Conservation (phyloP, 2,888 invertebrate genomes). For the Hirudinaria manillensis region DNA sequence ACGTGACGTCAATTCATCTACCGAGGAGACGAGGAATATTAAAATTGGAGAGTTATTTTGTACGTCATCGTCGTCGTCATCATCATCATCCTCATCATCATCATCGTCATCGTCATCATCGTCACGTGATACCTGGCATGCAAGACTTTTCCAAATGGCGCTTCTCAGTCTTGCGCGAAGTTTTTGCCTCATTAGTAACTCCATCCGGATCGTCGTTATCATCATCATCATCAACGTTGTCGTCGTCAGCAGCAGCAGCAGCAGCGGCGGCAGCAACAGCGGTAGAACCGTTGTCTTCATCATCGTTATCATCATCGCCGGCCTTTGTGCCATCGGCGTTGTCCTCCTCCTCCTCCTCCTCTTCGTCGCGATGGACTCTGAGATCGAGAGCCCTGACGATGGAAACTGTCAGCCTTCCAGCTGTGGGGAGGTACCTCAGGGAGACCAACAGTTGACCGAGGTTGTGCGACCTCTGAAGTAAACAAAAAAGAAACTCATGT, state of each 20-base stretch:
- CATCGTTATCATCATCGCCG: conserved; percentile 35
- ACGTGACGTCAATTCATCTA: too few relatives aligned
- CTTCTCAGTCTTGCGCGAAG: too few relatives aligned
- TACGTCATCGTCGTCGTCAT: conserved; percentile 23
- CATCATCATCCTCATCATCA: conserved; percentile 28
- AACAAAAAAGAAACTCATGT: background rate
- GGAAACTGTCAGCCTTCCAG: conserved; percentile 80
- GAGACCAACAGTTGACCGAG: conserved; percentile 85
- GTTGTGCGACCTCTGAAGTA: conserved; percentile 48
- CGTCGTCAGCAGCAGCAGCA: conserved; percentile 64
- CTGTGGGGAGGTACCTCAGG: conserved; percentile 81
- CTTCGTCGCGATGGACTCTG: conserved; percentile 83
- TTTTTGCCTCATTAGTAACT: too few relatives aligned
- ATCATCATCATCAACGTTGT: background rate
- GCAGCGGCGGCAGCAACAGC: conserved; percentile 64
- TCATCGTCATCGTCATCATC: background rate
- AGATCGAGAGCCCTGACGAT: conserved; percentile 84
- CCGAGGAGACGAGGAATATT: too few relatives aligned
- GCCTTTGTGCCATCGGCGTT: conserved; percentile 84
- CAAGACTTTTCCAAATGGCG: too few relatives aligned
- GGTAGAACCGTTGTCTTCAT: background rate
- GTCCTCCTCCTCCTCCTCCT: conserved; percentile 75
- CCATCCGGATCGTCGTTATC: background rate
- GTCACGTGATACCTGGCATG: background rate
- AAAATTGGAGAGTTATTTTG: too few relatives aligned